These are phyloP conservation scores for Kryptolebias ocellatus DNA, from an alignment of 2,797 vertebrate species.

Conservation along the genomic window DNA sequence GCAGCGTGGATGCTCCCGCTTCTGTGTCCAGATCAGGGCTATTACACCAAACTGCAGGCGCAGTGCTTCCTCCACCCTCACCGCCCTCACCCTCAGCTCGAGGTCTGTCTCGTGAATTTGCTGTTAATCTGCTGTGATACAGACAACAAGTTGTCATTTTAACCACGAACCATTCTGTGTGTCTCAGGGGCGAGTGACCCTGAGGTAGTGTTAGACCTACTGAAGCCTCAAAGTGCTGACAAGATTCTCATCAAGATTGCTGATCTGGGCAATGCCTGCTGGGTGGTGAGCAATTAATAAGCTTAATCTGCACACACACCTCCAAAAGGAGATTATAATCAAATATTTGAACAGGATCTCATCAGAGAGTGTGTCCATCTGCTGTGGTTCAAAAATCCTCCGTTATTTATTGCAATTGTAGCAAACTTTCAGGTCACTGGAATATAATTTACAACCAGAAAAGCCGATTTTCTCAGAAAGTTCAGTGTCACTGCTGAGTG, in stretches of 20 bases:
- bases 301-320: no score
- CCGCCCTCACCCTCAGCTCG: constrained; percentile 20
- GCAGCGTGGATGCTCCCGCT: constrained; percentile 34
- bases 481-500: no score
- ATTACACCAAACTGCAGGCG: constrained; percentile 41
- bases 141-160: constrained; percentile 8
- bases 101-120: constrained; percentile 43
- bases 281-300: constrained; percentile 88
- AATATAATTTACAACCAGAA: no score
- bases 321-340: neutral
- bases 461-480: no score
- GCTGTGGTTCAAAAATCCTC: no score
- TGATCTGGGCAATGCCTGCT: constrained; percentile 95
- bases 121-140: neutral
- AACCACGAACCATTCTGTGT: neutral
- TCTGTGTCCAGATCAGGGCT: constrained; percentile 48
- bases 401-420: no score
- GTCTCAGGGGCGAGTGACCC: constrained; percentile 53
- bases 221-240: constrained; percentile 91
- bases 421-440: no score
- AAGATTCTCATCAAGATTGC: constrained; percentile 93
- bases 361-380: no score
- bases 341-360: no score
- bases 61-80: constrained; percentile 13
- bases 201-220: constrained; percentile 87